Percentiles rank a stretch among this genome's conserved stretches.
These are phyloP conservation scores for Drosophila falleni DNA, from an alignment of 2,888 invertebrate species.

Conservation along the genomic window DNA sequence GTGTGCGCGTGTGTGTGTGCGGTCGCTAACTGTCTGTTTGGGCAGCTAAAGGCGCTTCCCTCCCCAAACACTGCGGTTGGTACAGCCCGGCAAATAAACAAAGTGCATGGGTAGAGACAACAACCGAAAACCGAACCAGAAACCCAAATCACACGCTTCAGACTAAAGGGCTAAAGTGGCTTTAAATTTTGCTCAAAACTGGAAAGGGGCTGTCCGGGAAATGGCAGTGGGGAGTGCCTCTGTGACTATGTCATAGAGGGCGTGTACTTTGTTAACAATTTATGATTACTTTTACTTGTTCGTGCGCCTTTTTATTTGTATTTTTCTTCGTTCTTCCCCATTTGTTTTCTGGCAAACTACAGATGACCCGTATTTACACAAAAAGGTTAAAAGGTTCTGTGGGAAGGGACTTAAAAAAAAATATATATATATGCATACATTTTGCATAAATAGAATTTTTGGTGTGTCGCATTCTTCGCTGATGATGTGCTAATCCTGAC, in stretches of 20 bases:
- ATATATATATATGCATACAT: constrained; percentile 15
- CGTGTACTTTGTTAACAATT: constrained; percentile 73
- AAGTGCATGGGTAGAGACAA: constrained; percentile 34
- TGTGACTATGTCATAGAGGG: constrained; percentile 48
- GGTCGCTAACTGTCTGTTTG: constrained; percentile 56
- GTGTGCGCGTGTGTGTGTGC: constrained; percentile 26
- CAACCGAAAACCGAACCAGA: constrained; percentile 32
- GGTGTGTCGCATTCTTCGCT: constrained; percentile 31
- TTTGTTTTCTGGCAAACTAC: constrained; percentile 38
- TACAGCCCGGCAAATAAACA: constrained; percentile 47
- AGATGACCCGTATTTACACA: constrained; percentile 56
- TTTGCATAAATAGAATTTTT: constrained; percentile 60
- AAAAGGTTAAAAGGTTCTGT: constrained; percentile 47
- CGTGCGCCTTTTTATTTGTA: constrained; percentile 26
- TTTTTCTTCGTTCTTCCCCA: constrained; percentile 12
- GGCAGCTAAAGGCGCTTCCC: constrained; percentile 28
- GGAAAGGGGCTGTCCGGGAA: constrained; percentile 5
- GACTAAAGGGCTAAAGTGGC: constrained; percentile 71
- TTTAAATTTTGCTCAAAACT: constrained; percentile 49
- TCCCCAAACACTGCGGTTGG: constrained; percentile 34
- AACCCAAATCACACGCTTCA: constrained; percentile 62
- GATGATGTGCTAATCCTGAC: constrained; percentile 73
- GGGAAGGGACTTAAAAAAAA: not conserved
- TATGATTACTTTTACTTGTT: constrained; percentile 74
- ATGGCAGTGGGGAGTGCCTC: constrained; percentile 6